Evolutionary conservation across 2,113 vertebrate genomes (phyloP).

Genomic region (Platysteira castanea): DNA sequence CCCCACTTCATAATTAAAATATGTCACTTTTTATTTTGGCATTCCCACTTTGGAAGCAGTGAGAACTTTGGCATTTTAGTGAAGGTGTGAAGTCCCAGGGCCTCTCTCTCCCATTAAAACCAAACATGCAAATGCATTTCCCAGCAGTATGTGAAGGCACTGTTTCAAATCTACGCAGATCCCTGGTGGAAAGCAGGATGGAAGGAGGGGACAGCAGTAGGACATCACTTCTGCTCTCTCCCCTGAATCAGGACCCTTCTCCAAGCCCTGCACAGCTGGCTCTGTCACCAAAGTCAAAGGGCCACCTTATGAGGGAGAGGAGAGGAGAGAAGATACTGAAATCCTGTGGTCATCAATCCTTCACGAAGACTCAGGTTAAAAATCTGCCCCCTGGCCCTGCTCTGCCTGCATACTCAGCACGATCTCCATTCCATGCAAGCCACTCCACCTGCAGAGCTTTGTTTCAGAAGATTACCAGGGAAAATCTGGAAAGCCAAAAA

Average conservation of each 20-base stretch:
- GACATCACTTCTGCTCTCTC: background rate
- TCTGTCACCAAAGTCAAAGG: background rate
- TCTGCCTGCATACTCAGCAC: background rate
- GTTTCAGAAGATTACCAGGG: background rate
- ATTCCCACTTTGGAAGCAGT: background rate
- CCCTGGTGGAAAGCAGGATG: background rate
- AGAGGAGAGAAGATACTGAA: background rate
- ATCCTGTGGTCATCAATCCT: rapidly evolving
- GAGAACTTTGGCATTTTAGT: background rate
- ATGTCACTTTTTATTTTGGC: background rate
- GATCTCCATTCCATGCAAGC: background rate
- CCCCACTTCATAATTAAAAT: conserved; percentile 54
- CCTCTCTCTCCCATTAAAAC: background rate
- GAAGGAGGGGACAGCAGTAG: background rate
- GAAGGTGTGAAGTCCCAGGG: background rate
- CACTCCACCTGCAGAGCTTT: background rate
- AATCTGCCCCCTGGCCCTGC: background rate
- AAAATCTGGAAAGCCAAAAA: background rate
- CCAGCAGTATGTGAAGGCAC: background rate
- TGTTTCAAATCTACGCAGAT: background rate
- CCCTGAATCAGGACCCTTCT: background rate
- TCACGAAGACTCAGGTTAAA: background rate
- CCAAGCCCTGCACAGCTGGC: background rate
- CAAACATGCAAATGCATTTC: background rate
- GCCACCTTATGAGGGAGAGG: rapidly evolving